Conservation (phyloP, 2,797 vertebrate species). For the Fratercula arctica region DNA sequence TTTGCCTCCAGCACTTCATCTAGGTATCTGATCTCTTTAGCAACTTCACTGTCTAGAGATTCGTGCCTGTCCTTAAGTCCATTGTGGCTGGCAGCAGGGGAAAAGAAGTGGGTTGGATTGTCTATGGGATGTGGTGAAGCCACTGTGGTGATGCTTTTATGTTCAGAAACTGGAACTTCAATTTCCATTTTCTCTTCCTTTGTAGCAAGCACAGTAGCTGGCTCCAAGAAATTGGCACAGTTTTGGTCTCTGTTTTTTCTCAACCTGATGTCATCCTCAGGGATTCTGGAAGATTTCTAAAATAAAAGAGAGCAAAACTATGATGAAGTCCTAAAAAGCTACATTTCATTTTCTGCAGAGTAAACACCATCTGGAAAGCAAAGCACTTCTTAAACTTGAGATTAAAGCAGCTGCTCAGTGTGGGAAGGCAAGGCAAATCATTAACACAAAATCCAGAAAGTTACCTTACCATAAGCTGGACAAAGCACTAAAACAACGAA, state of each 20-base stretch:
- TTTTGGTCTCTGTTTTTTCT: constrained; percentile 82
- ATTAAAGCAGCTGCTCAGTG: not conserved
- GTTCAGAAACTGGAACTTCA: constrained; percentile 80
- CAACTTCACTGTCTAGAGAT: constrained; percentile 87
- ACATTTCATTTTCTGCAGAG: not conserved
- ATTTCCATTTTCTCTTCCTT: constrained; percentile 88
- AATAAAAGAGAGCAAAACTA: constrained; percentile 38
- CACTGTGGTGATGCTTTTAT: constrained; percentile 77
- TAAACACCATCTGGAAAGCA: constrained; percentile 21
- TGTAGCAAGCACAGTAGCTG: constrained; percentile 80
- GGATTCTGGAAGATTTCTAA: constrained; percentile 85
- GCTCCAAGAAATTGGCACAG: constrained; percentile 86
- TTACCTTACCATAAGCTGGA: not conserved
- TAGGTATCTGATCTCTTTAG: constrained; percentile 92
- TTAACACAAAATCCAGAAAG: not conserved
- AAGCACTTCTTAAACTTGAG: not conserved
- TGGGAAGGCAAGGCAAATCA: not conserved
- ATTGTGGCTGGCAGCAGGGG: constrained; percentile 77
- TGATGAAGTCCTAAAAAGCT: not conserved
- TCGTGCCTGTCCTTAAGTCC: constrained; percentile 81
- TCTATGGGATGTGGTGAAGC: constrained; percentile 71
- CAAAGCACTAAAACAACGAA: not conserved
- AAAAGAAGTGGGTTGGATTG: constrained; percentile 79
- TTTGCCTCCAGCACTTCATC: constrained; percentile 95
- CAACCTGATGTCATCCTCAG: constrained; percentile 88